Base-by-base conservation (phyloP, 2,888 invertebrate species). In the Cerastoderma edule region DNA sequence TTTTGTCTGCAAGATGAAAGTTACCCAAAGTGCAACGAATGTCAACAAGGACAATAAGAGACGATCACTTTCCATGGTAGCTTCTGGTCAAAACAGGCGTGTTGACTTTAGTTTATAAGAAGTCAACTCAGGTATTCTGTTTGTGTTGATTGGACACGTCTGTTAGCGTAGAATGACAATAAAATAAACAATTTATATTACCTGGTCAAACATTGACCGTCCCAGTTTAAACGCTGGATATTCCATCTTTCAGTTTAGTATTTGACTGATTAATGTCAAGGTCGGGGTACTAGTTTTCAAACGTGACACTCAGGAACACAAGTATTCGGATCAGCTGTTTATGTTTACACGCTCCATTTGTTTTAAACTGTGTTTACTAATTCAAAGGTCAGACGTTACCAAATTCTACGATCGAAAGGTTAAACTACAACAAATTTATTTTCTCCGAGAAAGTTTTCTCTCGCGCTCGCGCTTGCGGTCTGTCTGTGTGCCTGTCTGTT, bases 171-270 rank as follows among this genome's bases (percentile, higher is more conserved):
- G 10, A 57, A 71, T 75, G 8, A 39, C 19, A 19, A 63, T 35
- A 27, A 19, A 27, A 24, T 48, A 64, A 19, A 8, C 22, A 24
- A 39, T 39, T 4, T 6, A 8, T 50, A 66, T 56, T 72, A 88
- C 88, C 84, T 88, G 88, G 64, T 88, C 86, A 77, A 84, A 88
- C 24, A 85, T 79, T 0, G 88, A 78, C 68, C 80, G 82, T 53
- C 84, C 83, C 19, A 88, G 80, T 64, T 80, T 74, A 72, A 88
- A 88, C 2, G 84, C 72, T 24, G 88, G 87, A 75, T 85, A 87
- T 19, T 72, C 78, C 78, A 78, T 78, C n/a, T 32, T 32, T 57
- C 19, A 4, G 3, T 2, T 16, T 32, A n/a, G 16, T 8, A 16
- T 1, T 16, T 1, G 16, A 19, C n/a, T n/a, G 33, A 28, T 5